Evolutionary conservation across 2,888 invertebrate genomes (phyloP).

Genomic region (Myopa testacea): DNA sequence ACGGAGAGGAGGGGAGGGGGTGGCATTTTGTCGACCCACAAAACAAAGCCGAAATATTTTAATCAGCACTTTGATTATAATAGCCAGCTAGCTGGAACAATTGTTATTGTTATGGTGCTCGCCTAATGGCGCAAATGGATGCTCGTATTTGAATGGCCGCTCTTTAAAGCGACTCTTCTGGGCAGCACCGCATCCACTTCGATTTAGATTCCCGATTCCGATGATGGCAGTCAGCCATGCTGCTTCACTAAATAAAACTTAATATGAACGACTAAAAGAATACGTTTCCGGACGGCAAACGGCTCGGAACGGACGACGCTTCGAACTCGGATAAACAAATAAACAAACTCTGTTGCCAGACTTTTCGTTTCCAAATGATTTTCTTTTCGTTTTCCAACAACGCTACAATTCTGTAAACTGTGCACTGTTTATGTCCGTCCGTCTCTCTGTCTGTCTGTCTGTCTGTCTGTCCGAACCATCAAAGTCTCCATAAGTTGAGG

Average conservation of each 20-base stretch:
- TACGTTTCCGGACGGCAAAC: conserved; percentile 29
- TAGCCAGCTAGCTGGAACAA: conserved; percentile 23
- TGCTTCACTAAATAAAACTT: conserved; percentile 29
- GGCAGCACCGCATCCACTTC: neutral
- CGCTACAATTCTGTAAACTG: neutral
- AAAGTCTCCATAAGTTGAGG: conserved; percentile 27
- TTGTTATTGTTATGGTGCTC: conserved; percentile 29
- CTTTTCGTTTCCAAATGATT: conserved; percentile 7
- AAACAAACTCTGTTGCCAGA: conserved; percentile 52
- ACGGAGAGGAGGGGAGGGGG: neutral
- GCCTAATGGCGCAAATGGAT: conserved; percentile 24
- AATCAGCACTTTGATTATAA: conserved; percentile 32
- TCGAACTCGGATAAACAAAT: conserved; percentile 46
- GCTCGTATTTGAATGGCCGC: neutral
- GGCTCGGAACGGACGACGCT: conserved; percentile 14
- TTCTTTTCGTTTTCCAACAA: neutral
- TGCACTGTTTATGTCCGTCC: too few relatives aligned
- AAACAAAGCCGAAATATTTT: conserved; percentile 31
- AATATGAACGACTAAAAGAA: conserved; percentile 32
- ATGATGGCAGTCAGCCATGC: conserved; percentile 16
- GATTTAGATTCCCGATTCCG: neutral
- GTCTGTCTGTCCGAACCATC: conserved; percentile 24
- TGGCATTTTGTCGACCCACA: neutral
- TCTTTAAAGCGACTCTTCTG: neutral
- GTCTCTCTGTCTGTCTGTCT: neutral